phyloP scores from a whole-genome alignment of 2,888 invertebrate species.

The Lampropteryx suffumata region DNA sequence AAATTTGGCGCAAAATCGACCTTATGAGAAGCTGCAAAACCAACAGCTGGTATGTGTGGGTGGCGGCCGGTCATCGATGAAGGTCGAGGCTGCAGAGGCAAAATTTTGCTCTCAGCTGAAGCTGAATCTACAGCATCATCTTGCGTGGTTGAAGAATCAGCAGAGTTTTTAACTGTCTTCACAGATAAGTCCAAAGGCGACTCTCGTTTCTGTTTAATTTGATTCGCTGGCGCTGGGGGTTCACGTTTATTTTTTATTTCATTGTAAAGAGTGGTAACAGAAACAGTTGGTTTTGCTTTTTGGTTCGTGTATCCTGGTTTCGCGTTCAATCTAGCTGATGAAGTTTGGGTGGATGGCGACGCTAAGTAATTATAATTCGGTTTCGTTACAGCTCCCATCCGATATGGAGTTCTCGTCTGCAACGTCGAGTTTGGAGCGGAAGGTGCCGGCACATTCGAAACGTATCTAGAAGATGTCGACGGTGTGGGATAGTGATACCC shows the following conservation, averaged over 20 bases:
- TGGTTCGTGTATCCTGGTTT: constrained; percentile 71
- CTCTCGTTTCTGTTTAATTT: constrained; percentile 84
- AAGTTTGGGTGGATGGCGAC: constrained; percentile 61
- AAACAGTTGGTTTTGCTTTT: constrained; percentile 75
- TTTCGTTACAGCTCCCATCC: constrained; percentile 59
- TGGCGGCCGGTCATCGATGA: constrained; percentile 56
- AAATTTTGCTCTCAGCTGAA: constrained; percentile 60
- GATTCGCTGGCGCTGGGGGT: constrained; percentile 85
- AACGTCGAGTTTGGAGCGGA: constrained; percentile 58
- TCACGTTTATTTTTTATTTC: constrained; percentile 85
- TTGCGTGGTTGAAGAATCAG: constrained; percentile 93
- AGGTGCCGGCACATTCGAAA: constrained; percentile 53
- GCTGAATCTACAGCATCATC: constrained; percentile 83
- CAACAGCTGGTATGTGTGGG: constrained; percentile 45
- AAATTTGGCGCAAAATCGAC: constrained; percentile 92
- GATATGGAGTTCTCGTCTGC: constrained; percentile 56
- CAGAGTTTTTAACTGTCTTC: constrained; percentile 93
- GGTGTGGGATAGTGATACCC: constrained; percentile 63
- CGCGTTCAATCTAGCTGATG: constrained; percentile 60
- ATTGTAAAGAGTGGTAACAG: constrained; percentile 74
- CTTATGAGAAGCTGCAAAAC: constrained; percentile 83
- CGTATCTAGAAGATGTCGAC: constrained; percentile 65
- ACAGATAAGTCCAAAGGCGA: constrained; percentile 94
- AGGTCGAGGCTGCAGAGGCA: constrained; percentile 58
- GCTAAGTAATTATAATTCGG: constrained; percentile 61